phyloP scores from a whole-genome alignment of 2,113 vertebrate species.

The Mionectes macconnelli region DNA sequence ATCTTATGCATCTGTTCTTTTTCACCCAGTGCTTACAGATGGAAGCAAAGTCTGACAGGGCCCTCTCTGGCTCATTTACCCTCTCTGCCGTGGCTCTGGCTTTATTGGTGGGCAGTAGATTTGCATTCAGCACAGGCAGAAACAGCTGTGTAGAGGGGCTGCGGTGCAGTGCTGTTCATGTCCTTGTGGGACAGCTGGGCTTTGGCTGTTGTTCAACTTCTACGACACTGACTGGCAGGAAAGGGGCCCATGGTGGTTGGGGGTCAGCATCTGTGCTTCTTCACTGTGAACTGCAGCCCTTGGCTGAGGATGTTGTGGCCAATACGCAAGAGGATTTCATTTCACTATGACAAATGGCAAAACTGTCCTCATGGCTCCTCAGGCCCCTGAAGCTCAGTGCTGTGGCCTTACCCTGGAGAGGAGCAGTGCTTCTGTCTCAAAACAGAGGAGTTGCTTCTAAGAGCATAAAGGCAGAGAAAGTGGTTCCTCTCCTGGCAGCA shows the following conservation, averaged over 20 bases:
- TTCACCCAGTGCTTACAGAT: background rate
- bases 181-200: background rate
- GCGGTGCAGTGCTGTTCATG: accelerated
- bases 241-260: accelerated
- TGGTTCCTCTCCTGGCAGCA: background rate
- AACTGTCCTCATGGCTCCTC: background rate
- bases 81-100: background rate
- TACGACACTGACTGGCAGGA: background rate
- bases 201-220: background rate
- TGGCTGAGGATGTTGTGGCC: background rate
- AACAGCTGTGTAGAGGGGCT: background rate
- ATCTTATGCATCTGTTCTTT: background rate
- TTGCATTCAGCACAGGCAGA: accelerated
- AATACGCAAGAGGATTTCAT: background rate
- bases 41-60: background rate
- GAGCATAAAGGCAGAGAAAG: background rate
- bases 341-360: background rate
- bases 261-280: background rate
- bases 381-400: background rate
- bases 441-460: background rate
- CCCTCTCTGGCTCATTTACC: background rate
- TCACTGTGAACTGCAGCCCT: background rate
- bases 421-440: accelerated
- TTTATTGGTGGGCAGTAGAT: too few species aligned
- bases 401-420: background rate